Conservation (phyloP, 2,113 vertebrate genomes). For the Rhodinocichla rosea region DNA sequence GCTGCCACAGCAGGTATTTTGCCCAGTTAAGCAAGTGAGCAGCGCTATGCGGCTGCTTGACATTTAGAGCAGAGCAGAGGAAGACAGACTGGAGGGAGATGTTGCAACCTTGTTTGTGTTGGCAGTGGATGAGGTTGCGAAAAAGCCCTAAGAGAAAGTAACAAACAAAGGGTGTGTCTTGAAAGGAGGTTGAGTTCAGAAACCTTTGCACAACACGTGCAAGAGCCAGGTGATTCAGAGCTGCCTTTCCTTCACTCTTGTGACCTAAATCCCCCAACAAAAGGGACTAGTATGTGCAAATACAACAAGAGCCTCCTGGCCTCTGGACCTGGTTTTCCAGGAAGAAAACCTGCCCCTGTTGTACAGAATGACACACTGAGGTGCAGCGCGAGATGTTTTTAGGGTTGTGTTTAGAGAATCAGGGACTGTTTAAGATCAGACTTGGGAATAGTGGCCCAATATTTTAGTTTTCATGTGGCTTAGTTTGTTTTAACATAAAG, state of each 20-base stretch:
- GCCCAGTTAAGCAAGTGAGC: conserved; percentile 3
- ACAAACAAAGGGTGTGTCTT: conserved; percentile 50
- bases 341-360: not conserved
- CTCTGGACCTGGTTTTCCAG: conserved; percentile 38
- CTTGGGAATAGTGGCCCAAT: not conserved
- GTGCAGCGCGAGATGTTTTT: not conserved
- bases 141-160: conserved; percentile 62
- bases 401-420: not conserved
- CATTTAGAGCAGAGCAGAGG: not conserved
- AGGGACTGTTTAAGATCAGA: not conserved
- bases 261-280: conserved; percentile 43
- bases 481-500: not conserved
- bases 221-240: conserved; percentile 27
- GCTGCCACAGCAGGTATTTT: not conserved
- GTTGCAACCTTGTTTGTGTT: conserved; percentile 48
- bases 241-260: not conserved
- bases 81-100: not conserved
- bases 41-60: not conserved
- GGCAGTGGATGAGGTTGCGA: conserved; percentile 18
- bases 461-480: not conserved
- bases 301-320: not conserved
- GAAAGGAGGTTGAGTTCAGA: not conserved
- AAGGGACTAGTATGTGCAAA: not conserved
- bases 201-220: conserved; percentile 47
- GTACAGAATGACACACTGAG: not conserved